Conservation (phyloP, 2,888 invertebrate genomes). For the Nebria salina region DNA sequence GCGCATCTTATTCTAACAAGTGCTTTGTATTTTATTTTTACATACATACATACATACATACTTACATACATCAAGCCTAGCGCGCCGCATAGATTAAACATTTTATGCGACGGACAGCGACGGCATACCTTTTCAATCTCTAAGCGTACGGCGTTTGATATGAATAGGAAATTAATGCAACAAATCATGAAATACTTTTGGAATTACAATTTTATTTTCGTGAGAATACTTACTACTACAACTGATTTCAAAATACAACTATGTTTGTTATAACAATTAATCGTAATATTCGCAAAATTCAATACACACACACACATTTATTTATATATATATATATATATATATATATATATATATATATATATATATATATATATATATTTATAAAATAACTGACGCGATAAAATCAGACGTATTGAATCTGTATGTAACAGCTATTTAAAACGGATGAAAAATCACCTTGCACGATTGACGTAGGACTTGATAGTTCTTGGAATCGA, state of each 20-base stretch:
- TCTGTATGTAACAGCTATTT: slow-evolving; percentile 30
- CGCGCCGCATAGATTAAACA: background rate
- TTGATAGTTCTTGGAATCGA: slow-evolving; percentile 50
- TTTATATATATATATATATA: background rate
- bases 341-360: slow-evolving; percentile 6
- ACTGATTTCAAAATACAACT: too few relatives aligned
- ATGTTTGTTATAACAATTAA: too few relatives aligned
- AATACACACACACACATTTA: too few relatives aligned
- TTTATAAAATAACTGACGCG: slow-evolving; percentile 17
- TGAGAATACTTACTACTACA: too few relatives aligned
- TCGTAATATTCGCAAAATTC: too few relatives aligned
- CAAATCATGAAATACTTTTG: background rate
- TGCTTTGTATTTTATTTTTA: background rate
- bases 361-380: slow-evolving; percentile 13
- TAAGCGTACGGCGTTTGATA: background rate
- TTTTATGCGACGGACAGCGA: background rate
- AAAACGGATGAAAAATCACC: slow-evolving; percentile 39
- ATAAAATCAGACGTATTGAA: slow-evolving; percentile 35
- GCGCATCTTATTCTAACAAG: background rate
- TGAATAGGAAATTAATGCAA: background rate
- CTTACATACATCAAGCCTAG: background rate
- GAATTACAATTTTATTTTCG: too few relatives aligned
- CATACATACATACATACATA: background rate
- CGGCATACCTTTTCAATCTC: background rate
- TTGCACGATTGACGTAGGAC: slow-evolving; percentile 49